Evolutionary conservation across 1,140 invertebrate species (phyloP), one percentile per base, ranked within the genome.

Genomic region (Cephus cinctus): DNA sequence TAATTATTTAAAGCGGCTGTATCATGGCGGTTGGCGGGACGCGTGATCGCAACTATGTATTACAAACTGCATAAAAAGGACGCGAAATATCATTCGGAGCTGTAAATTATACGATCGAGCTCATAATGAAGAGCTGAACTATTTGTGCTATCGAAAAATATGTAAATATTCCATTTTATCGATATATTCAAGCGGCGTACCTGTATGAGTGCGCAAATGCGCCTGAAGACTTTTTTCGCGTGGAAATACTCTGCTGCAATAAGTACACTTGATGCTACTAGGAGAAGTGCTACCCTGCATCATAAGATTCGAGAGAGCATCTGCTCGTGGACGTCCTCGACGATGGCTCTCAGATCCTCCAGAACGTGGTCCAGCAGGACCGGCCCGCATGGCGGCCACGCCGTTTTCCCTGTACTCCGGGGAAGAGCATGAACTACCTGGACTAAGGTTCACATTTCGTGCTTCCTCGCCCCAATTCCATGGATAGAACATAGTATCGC

Each of bases 161-260:
- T 15, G 21, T 38, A n/a, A n/a, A n/a, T n/a, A n/a, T n/a, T n/a
- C n/a, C n/a, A n/a, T n/a, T n/a, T n/a, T n/a, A n/a, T n/a, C n/a
- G n/a, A n/a, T n/a, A n/a, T n/a, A n/a, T n/a, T n/a, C n/a, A n/a
- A n/a, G n/a, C n/a, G n/a, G n/a, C 58, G 62, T 73, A 87, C 87
- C 88, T 64, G 89, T 91, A 59, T 91, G 89, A 2, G 87, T 90
- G 55, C 89, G 77, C 20, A 89, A 67, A 67, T 91, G 89, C n/a
- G 88, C 88, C 68, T 90, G 86, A 0, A 90, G 73, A 11, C 86
- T 88, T 71, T 92, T 92, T 65, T 90, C 88, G 52, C 89, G 71
- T 5, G 89, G 89, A 67, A 92, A 92, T 6, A 89, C 87, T 41
- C 89, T 73, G 43, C 82, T 81, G 69, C 89, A 91, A 58, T 80